Percentiles rank a stretch among this genome's conserved stretches.
Conservation (phyloP, 2,888 invertebrate genomes). For the Macrophya annulata region DNA sequence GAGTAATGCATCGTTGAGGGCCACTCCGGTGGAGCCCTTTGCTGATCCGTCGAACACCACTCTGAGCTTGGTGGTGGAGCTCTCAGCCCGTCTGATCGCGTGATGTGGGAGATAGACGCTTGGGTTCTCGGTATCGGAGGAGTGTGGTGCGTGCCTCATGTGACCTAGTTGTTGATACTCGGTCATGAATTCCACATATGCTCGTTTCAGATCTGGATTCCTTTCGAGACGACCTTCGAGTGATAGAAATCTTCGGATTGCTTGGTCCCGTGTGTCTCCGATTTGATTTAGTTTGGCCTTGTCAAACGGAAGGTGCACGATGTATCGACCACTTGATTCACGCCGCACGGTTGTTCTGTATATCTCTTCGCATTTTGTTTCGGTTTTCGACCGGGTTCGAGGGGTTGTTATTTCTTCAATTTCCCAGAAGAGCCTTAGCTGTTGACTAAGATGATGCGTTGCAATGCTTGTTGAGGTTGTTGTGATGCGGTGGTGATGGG, state of each 20-base stretch:
- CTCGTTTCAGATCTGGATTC: constrained; percentile 53
- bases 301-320: constrained; percentile 59
- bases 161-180: constrained; percentile 62
- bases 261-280: constrained; percentile 58
- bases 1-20: constrained; percentile 65
- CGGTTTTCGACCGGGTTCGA: neutral
- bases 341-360: constrained; percentile 36
- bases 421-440: constrained; percentile 57
- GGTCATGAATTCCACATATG: constrained; percentile 58
- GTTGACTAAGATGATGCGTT: constrained; percentile 7
- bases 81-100: constrained; percentile 63
- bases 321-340: constrained; percentile 56
- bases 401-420: constrained; percentile 52
- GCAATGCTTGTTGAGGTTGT: neutral
- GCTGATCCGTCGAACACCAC: constrained; percentile 70
- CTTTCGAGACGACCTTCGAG: constrained; percentile 47
- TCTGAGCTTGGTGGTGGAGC: constrained; percentile 67
- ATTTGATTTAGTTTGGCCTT: constrained; percentile 29
- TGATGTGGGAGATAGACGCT: constrained; percentile 69
- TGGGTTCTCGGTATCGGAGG: neutral
- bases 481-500: neutral
- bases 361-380: constrained; percentile 60
- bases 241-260: constrained; percentile 40
- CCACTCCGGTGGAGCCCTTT: constrained; percentile 49
- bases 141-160: constrained; percentile 55